Conservation (phyloP, 1,140 invertebrate genomes). For the Pseudomyrmex concolor region DNA sequence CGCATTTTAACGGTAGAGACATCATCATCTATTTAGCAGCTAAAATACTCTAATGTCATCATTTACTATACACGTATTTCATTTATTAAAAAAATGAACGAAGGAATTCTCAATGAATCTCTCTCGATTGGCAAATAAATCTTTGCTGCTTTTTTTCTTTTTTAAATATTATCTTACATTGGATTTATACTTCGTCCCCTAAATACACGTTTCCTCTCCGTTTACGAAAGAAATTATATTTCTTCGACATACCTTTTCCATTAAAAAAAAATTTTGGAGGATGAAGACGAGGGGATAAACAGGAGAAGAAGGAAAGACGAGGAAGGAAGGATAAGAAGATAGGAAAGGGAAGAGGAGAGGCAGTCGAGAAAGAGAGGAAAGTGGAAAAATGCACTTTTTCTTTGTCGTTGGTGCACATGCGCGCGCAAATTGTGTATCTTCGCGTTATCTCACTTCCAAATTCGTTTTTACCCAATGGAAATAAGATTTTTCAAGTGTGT, state of each 20-base stretch:
- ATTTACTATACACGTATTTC: slow-evolving; percentile 50
- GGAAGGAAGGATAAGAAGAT: slow-evolving; percentile 9
- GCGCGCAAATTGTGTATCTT: slow-evolving; percentile 60
- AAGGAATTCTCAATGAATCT: slow-evolving; percentile 56
- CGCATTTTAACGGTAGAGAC: slow-evolving; percentile 60
- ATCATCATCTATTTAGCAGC: slow-evolving; percentile 53
- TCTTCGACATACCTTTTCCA: slow-evolving; percentile 49
- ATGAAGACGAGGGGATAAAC: slow-evolving; percentile 13
- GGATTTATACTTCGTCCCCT: slow-evolving; percentile 38
- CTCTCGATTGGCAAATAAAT: slow-evolving; percentile 59
- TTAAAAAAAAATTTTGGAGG: slow-evolving; percentile 20
- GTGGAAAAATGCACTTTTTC: slow-evolving; percentile 63
- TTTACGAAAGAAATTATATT: slow-evolving; percentile 60
- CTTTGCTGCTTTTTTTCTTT: slow-evolving; percentile 40
- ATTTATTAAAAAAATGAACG: slow-evolving; percentile 48
- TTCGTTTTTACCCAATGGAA: slow-evolving; percentile 61
- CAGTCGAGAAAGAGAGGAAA: slow-evolving; percentile 71
- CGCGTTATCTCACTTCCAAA: slow-evolving; percentile 57
- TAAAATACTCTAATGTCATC: slow-evolving; percentile 52
- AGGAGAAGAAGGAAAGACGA: background rate
- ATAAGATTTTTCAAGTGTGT: slow-evolving; percentile 61
- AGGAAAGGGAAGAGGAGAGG: slow-evolving; percentile 53
- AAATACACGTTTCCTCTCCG: slow-evolving; percentile 60
- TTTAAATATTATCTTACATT: slow-evolving; percentile 53
- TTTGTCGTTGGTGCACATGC: slow-evolving; percentile 69